Evolutionary conservation across 2,888 invertebrate genomes (phyloP), one percentile per base, ranked within the genome.

Genomic region (Dioctria linearis): DNA sequence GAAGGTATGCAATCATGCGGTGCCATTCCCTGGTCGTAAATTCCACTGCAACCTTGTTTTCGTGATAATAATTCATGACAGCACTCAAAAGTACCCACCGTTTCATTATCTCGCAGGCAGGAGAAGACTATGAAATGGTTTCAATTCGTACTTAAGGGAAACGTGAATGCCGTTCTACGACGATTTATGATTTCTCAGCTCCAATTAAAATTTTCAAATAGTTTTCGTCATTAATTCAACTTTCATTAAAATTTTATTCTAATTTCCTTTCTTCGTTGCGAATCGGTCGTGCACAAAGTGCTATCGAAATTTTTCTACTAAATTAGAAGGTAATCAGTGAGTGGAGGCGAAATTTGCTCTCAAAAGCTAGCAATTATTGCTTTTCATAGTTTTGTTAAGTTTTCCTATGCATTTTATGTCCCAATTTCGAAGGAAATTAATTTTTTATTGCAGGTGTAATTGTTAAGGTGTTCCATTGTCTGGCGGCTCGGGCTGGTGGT

Each of bases 161-260:
- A 40, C 54, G n/a, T 40, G 59, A 57, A 51, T 76, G 73, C 73
- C 13, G 5, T 63, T 61, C 9, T 9, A 25, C 63, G 63, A 76
- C 63, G 76, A 76, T 76, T 76, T 76, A 76, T 76, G 76, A 61
- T 76, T 63, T 61, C 39, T 25, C 63, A 63, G 46, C 46, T 61
- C 63, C 76, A 76, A 76, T 76, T 76, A 76, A 76, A 76, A 76
- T 76, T 76, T 76, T 76, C 63, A 63, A 76, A 76, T 63, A 76
- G 76, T 63, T 73, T 57, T 59, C 73, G 43, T 73, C 73, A 73
- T 73, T 73, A 73, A 73, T 73, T 73, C 63, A 46, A 76, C 76
- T 76, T 63, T 76, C 76, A 76, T 76, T 76, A 76, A 63, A 76
- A 76, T 76, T 63, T 76, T 49, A 49, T n/a, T 76, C 49, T 76